These are phyloP conservation scores for Muscicapa comitata DNA, from an alignment of 2,797 vertebrate genomes.

Conservation along the genomic window DNA sequence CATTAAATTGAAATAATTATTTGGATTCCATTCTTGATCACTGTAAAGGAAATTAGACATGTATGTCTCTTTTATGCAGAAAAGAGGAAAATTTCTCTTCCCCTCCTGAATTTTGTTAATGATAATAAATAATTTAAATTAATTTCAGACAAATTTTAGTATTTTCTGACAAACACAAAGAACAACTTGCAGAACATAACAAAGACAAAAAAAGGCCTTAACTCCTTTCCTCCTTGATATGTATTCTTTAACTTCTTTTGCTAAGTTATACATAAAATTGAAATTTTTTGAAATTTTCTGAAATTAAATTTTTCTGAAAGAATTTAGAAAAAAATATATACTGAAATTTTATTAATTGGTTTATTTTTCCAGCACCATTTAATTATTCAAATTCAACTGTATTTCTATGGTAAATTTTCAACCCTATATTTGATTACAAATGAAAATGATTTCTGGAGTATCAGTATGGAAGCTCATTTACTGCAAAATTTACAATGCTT, in stretches of 20 bases:
- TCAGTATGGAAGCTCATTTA: neutral
- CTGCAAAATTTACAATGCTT: neutral
- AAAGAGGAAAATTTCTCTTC: neutral
- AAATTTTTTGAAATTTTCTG: too few relatives aligned
- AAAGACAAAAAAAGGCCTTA: neutral
- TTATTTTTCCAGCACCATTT: neutral
- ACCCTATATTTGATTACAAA: neutral
- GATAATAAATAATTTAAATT: neutral
- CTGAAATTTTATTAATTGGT: neutral
- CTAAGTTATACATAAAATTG: neutral
- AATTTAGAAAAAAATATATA: neutral
- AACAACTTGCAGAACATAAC: neutral
- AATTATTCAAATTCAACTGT: neutral
- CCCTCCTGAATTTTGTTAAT: neutral
- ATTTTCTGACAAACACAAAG: neutral
- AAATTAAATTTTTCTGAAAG: neutral
- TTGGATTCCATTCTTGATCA: slow-evolving; percentile 2
- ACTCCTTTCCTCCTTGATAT: neutral
- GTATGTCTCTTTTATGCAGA: neutral
- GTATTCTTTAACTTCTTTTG: neutral
- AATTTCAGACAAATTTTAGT: neutral
- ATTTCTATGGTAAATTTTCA: neutral
- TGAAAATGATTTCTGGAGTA: neutral
- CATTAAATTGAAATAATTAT: neutral
- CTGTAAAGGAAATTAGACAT: neutral